Evolutionary conservation across 2,888 invertebrate genomes (phyloP).

Genomic region (Drosophila helvetica): DNA sequence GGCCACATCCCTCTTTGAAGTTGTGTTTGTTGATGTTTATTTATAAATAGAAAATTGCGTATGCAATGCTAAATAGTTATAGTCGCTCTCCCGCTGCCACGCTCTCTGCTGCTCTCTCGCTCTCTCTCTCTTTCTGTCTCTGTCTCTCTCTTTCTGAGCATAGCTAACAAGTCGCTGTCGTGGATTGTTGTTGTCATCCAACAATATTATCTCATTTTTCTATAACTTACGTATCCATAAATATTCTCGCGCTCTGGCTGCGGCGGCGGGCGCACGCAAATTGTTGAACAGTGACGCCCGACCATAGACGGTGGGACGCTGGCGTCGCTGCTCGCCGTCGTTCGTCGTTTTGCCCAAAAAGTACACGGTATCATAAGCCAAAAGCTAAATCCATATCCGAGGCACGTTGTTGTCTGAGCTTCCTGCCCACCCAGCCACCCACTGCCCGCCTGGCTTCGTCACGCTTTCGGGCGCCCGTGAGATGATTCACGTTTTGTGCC

Average conservation of each 20-base stretch:
- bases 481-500: conserved; percentile 73
- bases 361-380: conserved; percentile 5
- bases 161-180: conserved; percentile 74
- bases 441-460: conserved; percentile 49
- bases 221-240: conserved; percentile 59
- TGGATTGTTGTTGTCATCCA: conserved; percentile 67
- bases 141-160: conserved; percentile 19
- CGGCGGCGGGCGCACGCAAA: conserved; percentile 22
- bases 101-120: conserved; percentile 28
- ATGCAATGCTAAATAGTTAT: conserved; percentile 75
- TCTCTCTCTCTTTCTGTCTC: conserved; percentile 19
- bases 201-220: conserved; percentile 72
- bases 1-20: conserved; percentile 20
- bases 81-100: conserved; percentile 37
- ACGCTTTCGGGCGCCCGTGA: conserved; percentile 59
- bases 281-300: conserved; percentile 41
- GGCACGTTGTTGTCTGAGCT: conserved; percentile 47
- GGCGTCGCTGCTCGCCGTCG: conserved; percentile 30
- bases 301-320: conserved; percentile 57
- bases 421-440: conserved; percentile 46
- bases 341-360: conserved; percentile 30
- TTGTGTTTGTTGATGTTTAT: conserved; percentile 58
- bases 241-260: conserved; percentile 25
- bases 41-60: conserved; percentile 82
- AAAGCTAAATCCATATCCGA: conserved; percentile 31